A percentile compares a stretch with the other conserved stretches of the same genome.
Conservation (phyloP, 2,888 invertebrate species). For the Pheosia tremula region DNA sequence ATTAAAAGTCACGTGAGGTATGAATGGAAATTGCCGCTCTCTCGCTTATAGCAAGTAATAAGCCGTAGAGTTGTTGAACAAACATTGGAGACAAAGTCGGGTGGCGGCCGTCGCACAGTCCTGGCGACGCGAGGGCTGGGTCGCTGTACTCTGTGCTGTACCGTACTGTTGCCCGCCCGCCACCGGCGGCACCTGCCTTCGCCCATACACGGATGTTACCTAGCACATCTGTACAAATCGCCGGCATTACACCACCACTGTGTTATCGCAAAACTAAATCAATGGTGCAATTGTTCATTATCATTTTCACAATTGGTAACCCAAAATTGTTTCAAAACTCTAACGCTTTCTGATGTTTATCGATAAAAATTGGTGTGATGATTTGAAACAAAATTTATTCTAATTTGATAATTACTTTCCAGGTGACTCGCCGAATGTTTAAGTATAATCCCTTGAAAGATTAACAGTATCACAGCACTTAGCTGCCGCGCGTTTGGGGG, state of each 20-base stretch:
- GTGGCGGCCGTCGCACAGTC: slow-evolving; percentile 15
- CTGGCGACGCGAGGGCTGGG: no score
- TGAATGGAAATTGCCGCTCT: slow-evolving; percentile 45
- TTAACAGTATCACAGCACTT: slow-evolving; percentile 77
- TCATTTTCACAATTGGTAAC: slow-evolving; percentile 67
- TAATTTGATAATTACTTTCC: slow-evolving; percentile 83
- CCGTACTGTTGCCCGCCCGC: no score
- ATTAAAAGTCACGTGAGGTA: slow-evolving; percentile 14
- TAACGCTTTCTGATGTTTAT: slow-evolving; percentile 51
- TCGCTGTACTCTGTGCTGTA: no score
- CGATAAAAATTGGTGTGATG: slow-evolving; percentile 73
- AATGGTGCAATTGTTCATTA: slow-evolving; percentile 48
- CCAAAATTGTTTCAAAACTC: slow-evolving; percentile 74
- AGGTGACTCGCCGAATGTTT: slow-evolving; percentile 82
- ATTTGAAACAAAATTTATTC: slow-evolving; percentile 81
- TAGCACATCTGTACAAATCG: slow-evolving; percentile 60
- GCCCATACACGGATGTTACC: slow-evolving; percentile 61
- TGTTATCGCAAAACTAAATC: slow-evolving; percentile 56
- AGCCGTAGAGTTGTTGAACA: slow-evolving; percentile 57
- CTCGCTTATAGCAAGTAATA: slow-evolving; percentile 46
- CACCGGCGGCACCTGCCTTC: slow-evolving; percentile 46
- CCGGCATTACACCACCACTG: slow-evolving; percentile 52
- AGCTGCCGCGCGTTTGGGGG: slow-evolving; percentile 66
- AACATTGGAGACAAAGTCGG: slow-evolving; percentile 38
- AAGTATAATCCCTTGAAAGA: slow-evolving; percentile 78